Evolutionary conservation across 2,888 invertebrate genomes (phyloP).

Genomic region (Tachina grossa): DNA sequence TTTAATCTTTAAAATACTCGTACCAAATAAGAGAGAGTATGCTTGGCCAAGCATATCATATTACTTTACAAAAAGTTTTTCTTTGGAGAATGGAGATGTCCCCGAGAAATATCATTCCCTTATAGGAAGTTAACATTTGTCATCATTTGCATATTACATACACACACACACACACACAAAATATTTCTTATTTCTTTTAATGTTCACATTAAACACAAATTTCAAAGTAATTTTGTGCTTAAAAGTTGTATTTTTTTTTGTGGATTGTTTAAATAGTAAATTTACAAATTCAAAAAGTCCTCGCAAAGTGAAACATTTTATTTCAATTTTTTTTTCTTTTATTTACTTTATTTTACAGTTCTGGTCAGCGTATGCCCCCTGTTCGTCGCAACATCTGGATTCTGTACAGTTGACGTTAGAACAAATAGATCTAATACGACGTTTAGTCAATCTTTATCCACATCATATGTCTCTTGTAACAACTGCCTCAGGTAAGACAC

Average conservation of each 20-base stretch:
- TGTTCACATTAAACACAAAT: background rate
- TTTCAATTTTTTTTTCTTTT: slow-evolving; percentile 5
- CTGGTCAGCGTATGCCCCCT: slow-evolving; percentile 94
- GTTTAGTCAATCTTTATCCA: slow-evolving; percentile 90
- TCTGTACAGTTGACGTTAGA: slow-evolving; percentile 92
- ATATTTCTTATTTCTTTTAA: background rate
- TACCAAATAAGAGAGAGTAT: background rate
- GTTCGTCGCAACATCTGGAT: slow-evolving; percentile 91
- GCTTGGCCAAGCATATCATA: slow-evolving; percentile 10
- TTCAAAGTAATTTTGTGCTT: slow-evolving; percentile 33
- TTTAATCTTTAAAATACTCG: background rate
- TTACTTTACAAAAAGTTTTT: background rate
- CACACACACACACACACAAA: no score
- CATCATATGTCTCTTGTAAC: slow-evolving; percentile 90
- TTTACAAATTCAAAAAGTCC: background rate
- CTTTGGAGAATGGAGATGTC: background rate
- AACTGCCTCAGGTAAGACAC: slow-evolving; percentile 88
- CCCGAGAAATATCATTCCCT: background rate
- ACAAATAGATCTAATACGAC: slow-evolving; percentile 92
- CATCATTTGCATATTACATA: slow-evolving; percentile 39
- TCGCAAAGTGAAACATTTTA: background rate
- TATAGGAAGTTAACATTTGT: background rate
- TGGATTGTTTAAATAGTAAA: slow-evolving; percentile 2
- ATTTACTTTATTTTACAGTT: slow-evolving; percentile 84
- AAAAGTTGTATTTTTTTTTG: slow-evolving; percentile 17